A percentile compares a stretch with the other conserved stretches of the same genome.
phyloP scores from a whole-genome alignment of 2,113 vertebrate genomes.

The Alectura lathami region DNA sequence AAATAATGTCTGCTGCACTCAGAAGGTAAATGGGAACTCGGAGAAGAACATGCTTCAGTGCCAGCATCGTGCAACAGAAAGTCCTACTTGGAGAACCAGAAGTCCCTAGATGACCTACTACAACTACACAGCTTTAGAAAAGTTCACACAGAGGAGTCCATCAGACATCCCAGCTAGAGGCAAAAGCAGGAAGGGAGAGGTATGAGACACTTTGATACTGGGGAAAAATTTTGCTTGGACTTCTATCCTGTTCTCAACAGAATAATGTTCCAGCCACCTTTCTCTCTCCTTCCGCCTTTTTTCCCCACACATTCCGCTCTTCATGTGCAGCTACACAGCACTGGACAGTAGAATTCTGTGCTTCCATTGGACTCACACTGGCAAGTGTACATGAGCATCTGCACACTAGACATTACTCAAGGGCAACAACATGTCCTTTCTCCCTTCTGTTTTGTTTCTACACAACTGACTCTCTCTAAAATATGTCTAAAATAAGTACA shows the following conservation, averaged over 20 bases:
- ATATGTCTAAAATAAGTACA: not conserved
- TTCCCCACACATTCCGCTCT: not conserved
- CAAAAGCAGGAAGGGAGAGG: accelerated
- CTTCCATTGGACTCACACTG: not conserved
- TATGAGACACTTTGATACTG: not conserved
- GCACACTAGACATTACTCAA: accelerated
- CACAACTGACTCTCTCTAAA: not conserved
- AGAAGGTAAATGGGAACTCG: not conserved
- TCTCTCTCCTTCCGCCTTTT: not conserved
- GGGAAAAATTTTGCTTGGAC: not conserved
- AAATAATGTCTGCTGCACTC: not conserved
- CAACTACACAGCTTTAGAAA: not conserved
- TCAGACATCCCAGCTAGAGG: not conserved
- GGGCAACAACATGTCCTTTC: not conserved
- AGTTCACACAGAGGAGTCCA: not conserved
- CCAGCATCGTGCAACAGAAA: not conserved
- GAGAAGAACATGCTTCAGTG: not conserved
- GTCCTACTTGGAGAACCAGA: not conserved
- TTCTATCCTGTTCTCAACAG: not conserved
- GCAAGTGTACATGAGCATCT: not conserved
- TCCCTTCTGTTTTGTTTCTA: not conserved
- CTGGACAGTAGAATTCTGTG: not conserved
- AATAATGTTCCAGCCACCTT: not conserved
- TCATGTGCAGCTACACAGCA: not conserved
- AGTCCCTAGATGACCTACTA: not conserved